Evolutionary conservation across 2,888 invertebrate species (phyloP).

Genomic region (Harpalus rufipes): DNA sequence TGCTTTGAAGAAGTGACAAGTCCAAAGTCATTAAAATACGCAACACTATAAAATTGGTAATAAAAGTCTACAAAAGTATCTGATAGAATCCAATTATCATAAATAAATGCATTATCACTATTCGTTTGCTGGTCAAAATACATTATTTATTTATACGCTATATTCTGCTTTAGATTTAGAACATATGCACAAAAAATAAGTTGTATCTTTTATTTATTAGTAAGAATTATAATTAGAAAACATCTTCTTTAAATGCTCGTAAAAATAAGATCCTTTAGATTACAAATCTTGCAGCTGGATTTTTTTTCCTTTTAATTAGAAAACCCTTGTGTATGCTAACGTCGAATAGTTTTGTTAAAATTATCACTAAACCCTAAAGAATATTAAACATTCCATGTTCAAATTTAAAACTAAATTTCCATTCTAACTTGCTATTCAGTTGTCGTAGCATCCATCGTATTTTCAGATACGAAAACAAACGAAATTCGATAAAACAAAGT

Average conservation of each 20-base stretch:
- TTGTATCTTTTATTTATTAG: not conserved
- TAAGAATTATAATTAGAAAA: slow-evolving; percentile 11
- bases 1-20: not conserved
- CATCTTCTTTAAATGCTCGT: slow-evolving; percentile 1
- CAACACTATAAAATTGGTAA: not conserved
- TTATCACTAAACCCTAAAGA: not conserved
- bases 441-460: not conserved
- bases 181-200: no score
- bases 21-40: slow-evolving; percentile 10
- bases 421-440: not conserved
- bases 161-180: not conserved
- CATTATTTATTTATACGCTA: not conserved
- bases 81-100: slow-evolving; percentile 5
- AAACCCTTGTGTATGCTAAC: not conserved
- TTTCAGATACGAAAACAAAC: not conserved
- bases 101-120: slow-evolving; percentile 8
- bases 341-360: not conserved
- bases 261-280: not conserved
- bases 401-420: not conserved
- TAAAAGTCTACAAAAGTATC: not conserved
- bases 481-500: slow-evolving; percentile 16
- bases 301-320: not conserved
- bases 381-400: not conserved
- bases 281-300: not conserved
- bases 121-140: not conserved